Conservation (phyloP, 2,113 vertebrate species). For the Hemicordylus capensis region DNA sequence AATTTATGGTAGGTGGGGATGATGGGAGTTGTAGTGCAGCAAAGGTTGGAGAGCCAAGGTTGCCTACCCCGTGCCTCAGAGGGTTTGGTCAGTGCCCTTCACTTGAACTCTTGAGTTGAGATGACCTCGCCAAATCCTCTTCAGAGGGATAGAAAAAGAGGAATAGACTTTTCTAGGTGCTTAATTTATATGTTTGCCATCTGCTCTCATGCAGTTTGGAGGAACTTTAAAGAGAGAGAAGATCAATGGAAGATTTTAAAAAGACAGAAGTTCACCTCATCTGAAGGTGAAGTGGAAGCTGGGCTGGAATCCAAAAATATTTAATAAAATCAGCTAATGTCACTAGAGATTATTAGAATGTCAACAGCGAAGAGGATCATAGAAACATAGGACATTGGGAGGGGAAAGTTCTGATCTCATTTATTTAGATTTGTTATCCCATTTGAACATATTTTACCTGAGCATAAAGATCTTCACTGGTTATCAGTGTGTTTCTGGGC, state of each 20-base stretch:
- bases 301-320: constrained; percentile 73
- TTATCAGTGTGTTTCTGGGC: too few species aligned
- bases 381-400: neutral
- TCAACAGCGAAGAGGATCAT: neutral
- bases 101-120: constrained; percentile 36
- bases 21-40: too few species aligned
- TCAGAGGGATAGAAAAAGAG: constrained; percentile 23
- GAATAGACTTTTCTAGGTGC: constrained; percentile 48
- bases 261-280: constrained; percentile 62
- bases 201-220: constrained; percentile 60
- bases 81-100: constrained; percentile 43
- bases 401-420: neutral
- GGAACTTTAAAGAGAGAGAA: constrained; percentile 64
- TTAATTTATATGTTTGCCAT: constrained; percentile 51
- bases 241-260: constrained; percentile 68
- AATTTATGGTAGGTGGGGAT: too few species aligned
- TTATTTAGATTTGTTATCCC: neutral
- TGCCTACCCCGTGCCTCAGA: too few species aligned
- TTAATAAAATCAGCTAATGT: constrained; percentile 70
- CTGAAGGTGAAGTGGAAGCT: constrained; percentile 76
- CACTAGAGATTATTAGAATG: constrained; percentile 66
- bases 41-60: too few species aligned
- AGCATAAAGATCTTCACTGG: too few species aligned
- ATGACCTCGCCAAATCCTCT: constrained; percentile 37
- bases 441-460: too few species aligned